phyloP scores from a whole-genome alignment of 2,797 vertebrate genomes.

The Semotilus atromaculatus region DNA sequence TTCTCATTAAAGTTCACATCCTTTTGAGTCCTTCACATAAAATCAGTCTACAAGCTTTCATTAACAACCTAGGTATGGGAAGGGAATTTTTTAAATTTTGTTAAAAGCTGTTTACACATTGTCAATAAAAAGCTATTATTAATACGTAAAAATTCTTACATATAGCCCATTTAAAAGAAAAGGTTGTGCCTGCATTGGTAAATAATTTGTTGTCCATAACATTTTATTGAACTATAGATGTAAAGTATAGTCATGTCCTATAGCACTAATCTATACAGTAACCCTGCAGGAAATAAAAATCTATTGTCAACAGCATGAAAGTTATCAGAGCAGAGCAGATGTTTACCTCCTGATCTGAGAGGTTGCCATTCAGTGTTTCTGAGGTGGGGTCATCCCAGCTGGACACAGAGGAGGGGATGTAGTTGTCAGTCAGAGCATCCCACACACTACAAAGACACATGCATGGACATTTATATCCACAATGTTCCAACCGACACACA shows the following conservation, averaged over 20 bases:
- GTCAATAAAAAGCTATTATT: not conserved
- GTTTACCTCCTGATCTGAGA: slow-evolving; percentile 87
- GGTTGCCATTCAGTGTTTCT: slow-evolving; percentile 88
- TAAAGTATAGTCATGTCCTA: not conserved
- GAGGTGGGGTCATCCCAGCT: slow-evolving; percentile 85
- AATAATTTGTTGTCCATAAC: not conserved
- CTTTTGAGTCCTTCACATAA: not conserved
- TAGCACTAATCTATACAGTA: not conserved
- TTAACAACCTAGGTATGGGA: not conserved
- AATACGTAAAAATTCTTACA: not conserved
- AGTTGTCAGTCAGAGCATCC: slow-evolving; percentile 95
- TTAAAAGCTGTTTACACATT: not conserved
- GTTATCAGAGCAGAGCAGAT: slow-evolving; percentile 4
- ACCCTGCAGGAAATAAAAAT: not conserved
- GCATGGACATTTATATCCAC: slow-evolving; percentile 50
- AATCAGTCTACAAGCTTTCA: not conserved
- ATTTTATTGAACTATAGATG: not conserved
- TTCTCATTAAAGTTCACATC: not conserved
- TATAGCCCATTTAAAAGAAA: not conserved
- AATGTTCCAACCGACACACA: slow-evolving; percentile 19
- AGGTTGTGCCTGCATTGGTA: not conserved
- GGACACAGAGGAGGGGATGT: slow-evolving; percentile 82
- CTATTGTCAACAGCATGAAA: not conserved
- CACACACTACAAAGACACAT: slow-evolving; percentile 83
- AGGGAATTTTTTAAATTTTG: not conserved